These are phyloP conservation scores for Caenorhabditis elegans DNA, from an alignment of 1,140 invertebrate genomes.

Conservation along the genomic window WBcel235 BX284602.5:8419501-8420000, in stretches of 20 bases:
- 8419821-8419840: no score
- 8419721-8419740: constrained; percentile 59
- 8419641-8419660: constrained; percentile 51
- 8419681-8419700: constrained; percentile 48
- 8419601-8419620: constrained; percentile 50
- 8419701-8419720: constrained; percentile 58
- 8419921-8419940: constrained; percentile 76
- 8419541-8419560: background rate
- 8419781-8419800: no score
- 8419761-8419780: no score
- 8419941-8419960: constrained; percentile 79
- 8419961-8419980: constrained; percentile 73
- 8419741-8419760: no score
- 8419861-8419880: background rate
- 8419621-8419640: constrained; percentile 51
- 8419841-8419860: no score
- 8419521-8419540: constrained; percentile 45
- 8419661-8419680: constrained; percentile 37
- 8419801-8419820: no score
- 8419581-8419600: constrained; percentile 51
- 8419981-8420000: constrained; percentile 71
- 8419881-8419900: background rate
- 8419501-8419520: constrained; percentile 53
- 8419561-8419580: constrained; percentile 41
- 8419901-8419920: background rate